Base-by-base conservation (phyloP, 1,140 invertebrate species). In the Drosophila pseudoobscura region DNA sequence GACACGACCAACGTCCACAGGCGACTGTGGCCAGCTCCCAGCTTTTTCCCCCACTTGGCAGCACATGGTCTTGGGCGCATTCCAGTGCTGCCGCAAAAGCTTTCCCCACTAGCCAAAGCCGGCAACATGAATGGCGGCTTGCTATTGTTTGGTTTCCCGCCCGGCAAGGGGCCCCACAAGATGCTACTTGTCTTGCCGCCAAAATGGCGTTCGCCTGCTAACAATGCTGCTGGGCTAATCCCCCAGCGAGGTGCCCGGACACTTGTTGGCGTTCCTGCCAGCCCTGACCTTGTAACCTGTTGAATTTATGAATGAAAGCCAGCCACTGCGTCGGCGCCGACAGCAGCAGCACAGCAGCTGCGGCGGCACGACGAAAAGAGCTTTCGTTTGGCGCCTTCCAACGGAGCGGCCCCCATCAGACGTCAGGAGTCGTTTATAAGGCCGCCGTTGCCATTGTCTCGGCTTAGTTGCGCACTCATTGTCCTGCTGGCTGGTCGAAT, bases 261-360 rank as follows among this genome's bases (percentile, higher is more conserved):
- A 87, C 82, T 88, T 80, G 80, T 82, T 74, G 78, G 39, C 46
- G 0, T 2, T 43, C 46, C 43, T 43, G 22, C 46, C 44, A 75
- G 47, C 78, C 78, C 64, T 85, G 82, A 85, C 82, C 82, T 85
- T 87, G 83, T 53, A 55, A 87, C 69, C 65, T 78, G 83, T 87
- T 87, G 78, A 77, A 61, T 82, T 80, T 54, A 87, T 87, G 82
- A 87, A 87, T 88, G 83, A 75, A 88, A 47, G 47, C 43, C 39
- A 3, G 0, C 13, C 13, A 59, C 2, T 77, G 62, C 83, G 78
- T 78, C 61, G 55, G 53, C 78, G 59, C 75, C 24, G 6, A 39
- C 35, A 31, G 29, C 29, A 46, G 44, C 11, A 35, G 17, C 22
- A 17, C 11, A 22, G 26, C 22, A 11, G 22, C 13, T 13, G 11